Base-by-base conservation (phyloP, 2,888 invertebrate species). In the Rhyacophila evoluta region DNA sequence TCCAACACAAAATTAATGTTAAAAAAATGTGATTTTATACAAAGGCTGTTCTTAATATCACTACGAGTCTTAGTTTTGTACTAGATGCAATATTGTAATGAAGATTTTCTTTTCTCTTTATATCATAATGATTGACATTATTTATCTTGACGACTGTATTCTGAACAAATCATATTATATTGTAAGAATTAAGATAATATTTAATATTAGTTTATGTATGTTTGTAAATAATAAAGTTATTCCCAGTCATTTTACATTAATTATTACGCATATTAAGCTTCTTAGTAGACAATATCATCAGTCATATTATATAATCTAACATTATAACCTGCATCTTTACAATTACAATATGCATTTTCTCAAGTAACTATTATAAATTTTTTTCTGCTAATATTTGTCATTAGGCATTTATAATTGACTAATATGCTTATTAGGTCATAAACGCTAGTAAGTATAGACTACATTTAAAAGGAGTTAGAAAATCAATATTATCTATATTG, bases 81-180 rank as follows among this genome's bases (percentile, higher is more conserved):
- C 25, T 55, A 55, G 55, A 55, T 55, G 55, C 55, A 55, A 55
- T 55, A 55, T 55, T 55, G 2, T 55, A 55, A 55, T 55, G 55
- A 55, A 25, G 55, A 19, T 55, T 55, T 3, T 33, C 29, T 33
- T 33, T 55, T 55, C 19, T 5, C 8, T 25, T 55, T 55, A 19
- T 8, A 19, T 55, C 10, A 55, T 55, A 10, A 55, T 55, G 15
- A 41, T 41, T n/a, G 19, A 41, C 41, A 55, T 55, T 33, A n/a
- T n/a, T 55, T 55, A 55, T 55, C 55, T 55, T 55, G 55, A 41
- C 15, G 41, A 55, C 55, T 55, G 55, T 55, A 55, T 55, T 55
- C 19, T 55, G 55, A 55, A 55, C 55, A 55, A 55, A 55, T 55
- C 55, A 55, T 55, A 33, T 33, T 55, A 25, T 25, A 55, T 55